A percentile compares a stretch with the other conserved stretches of the same genome.
Conservation (phyloP, 1,140 invertebrate genomes). For the Oscheius sp. region DNA sequence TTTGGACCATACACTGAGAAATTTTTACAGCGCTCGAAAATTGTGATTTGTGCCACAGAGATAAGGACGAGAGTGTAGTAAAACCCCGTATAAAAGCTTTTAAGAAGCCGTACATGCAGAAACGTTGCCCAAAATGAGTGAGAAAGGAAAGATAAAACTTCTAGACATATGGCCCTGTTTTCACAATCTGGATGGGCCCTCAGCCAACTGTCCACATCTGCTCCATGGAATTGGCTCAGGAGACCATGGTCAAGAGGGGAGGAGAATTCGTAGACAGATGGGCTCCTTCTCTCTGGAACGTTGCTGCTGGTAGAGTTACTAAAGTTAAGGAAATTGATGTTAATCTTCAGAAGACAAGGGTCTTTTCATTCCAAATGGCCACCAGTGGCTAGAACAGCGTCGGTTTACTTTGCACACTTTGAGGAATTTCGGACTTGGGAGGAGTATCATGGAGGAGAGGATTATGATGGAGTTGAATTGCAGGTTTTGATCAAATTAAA, state of each 20-base stretch:
- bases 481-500: not conserved
- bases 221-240: slow-evolving; percentile 2
- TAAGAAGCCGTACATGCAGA: no score
- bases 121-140: no score
- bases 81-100: no score
- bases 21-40: no score
- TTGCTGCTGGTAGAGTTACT: not conserved
- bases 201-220: not conserved
- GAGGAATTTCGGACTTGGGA: slow-evolving; percentile 74
- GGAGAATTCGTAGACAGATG: slow-evolving; percentile 4
- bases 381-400: slow-evolving; percentile 77
- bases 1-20: no score
- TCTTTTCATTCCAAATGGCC: slow-evolving; percentile 56
- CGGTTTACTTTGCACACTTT: slow-evolving; percentile 73
- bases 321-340: no score
- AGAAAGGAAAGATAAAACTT: no score
- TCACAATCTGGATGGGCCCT: slow-evolving; percentile 29
- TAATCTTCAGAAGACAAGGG: slow-evolving; percentile 46
- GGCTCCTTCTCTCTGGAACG: not conserved
- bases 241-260: slow-evolving; percentile 19
- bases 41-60: no score
- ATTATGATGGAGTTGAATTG: slow-evolving; percentile 59
- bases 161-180: slow-evolving; percentile 30
- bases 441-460: slow-evolving; percentile 65
- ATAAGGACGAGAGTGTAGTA: no score